Base-by-base conservation (phyloP, 1,140 invertebrate genomes). In the honey bee (Apis mellifera) region DNA sequence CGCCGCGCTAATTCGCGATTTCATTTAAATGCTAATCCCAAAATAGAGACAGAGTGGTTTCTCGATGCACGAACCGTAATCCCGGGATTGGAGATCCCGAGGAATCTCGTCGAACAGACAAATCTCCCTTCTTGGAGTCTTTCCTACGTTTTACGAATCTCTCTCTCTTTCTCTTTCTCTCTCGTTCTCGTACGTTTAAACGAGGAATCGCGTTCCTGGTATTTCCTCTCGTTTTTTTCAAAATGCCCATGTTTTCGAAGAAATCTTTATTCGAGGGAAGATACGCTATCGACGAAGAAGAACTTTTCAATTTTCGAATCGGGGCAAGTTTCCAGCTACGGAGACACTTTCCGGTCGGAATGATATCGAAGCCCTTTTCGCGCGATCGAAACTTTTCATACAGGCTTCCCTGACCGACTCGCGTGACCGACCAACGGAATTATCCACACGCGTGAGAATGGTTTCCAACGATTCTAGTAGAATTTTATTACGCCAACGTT, bases 321-420 rank as follows among this genome's bases (percentile, higher is more conserved):
- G 55, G 73, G 81, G 32, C 76, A 72, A 84, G 42, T 80, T 84
- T 81, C 62, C 78, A 54, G 76, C 17, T 57, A 69, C 75, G 15
- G 15, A 84, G 77, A 87, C 32, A 42, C 82, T 87, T 84, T 68
- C 76, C 68, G 54, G 50, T 54, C 77, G 77, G 32, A 81, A 80
- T 70, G 75, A 80, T 87, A 76, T 84, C 82, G 77, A 86, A 81
- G 82, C 83, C 78, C 73, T 79, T 64, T 73, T 81, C 87, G 59
- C 64, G 59, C 72, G 72, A 79, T 87, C 82, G 77, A 82, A 87
- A 77, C 82, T 84, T 84, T 78, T 65, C 60, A 77, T 74, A 66
- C 21, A 50, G 81, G 81, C 81, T 82, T 77, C 81, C 50, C 65
- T 54, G 75, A 65, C 66, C 75, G 66, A 66, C 54, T 82, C 52